Evolutionary conservation across 1,140 invertebrate genomes (phyloP), one percentile per base, ranked within the genome.

Genomic region (Dendrolimus kikuchii): DNA sequence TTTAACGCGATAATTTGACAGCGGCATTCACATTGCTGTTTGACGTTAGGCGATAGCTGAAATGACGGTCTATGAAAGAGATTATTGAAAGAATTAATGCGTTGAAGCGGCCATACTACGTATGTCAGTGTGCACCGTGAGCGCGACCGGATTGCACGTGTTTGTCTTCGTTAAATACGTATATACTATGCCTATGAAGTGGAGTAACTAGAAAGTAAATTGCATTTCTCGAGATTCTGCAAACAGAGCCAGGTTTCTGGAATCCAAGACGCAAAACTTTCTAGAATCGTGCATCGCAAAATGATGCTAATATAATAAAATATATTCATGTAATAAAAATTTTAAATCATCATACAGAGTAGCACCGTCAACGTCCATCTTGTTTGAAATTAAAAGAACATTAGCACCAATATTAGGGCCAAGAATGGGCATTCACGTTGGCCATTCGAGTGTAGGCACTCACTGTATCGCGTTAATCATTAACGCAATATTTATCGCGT

Each of bases 171-270:
- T 5, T 4, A 42, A 38, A 41, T 10, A 23, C 3, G 43, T 43
- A n/a, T n/a, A n/a, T n/a, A 44, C 40, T 57, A 47, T 46, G 44
- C 37, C 7, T 38, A 55, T 50, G 49, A 44, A 54, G 44, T 59
- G 53, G 46, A 49, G 40, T 43, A 61, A 61, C 45, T 50, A 60
- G 8, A 53, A 56, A 53, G 47, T 55, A 41, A n/a, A 55, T 62
- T 46, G 40, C 40, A 45, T 58, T 60, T 50, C 60, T 46, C 5
- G 46, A 64, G 55, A 46, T 58, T 47, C 50, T 60, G 43, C 53
- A 64, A 64, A 55, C 58, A 49, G 58, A 60, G 45, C 62, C 58
- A 53, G 57, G 57, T 55, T 57, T 64, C 47, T 57, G 58, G 55
- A 53, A 60, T 64, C 55, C 58, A 7, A 57, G 49, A 58, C 40